Evolutionary conservation across 2,113 vertebrate genomes (phyloP).

Genomic region (Stegostoma tigrinum): DNA sequence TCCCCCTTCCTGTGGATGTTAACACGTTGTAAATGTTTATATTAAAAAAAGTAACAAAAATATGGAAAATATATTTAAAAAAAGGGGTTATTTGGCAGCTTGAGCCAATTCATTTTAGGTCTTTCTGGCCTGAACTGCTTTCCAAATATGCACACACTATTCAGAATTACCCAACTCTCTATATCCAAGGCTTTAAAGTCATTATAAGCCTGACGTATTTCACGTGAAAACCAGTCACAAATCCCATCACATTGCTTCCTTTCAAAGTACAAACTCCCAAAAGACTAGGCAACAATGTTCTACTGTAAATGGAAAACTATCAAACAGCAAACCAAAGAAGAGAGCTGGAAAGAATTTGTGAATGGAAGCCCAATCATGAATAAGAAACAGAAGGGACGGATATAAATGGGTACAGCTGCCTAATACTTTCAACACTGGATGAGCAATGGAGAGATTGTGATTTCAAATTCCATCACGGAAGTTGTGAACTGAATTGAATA

Average conservation of each 20-base stretch:
- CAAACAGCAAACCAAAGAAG: background rate
- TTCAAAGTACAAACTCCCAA: slow-evolving; percentile 20
- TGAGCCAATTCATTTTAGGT: background rate
- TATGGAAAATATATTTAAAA: slow-evolving; percentile 16
- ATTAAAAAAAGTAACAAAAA: background rate
- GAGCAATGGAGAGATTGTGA: background rate
- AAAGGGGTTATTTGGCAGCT: background rate
- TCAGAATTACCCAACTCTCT: background rate
- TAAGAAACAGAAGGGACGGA: background rate
- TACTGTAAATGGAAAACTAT: slow-evolving; percentile 6
- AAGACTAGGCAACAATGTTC: background rate
- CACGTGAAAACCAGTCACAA: slow-evolving; percentile 23
- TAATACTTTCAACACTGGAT: background rate
- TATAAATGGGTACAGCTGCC: background rate
- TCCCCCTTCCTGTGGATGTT: slow-evolving; percentile 24
- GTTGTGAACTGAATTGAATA: background rate
- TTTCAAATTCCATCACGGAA: background rate
- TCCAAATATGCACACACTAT: background rate
- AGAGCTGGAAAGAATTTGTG: background rate
- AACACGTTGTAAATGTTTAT: background rate
- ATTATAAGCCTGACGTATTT: background rate
- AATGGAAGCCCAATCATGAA: background rate
- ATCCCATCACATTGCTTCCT: background rate
- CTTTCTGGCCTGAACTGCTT: background rate
- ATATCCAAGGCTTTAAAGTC: background rate